phyloP scores from a whole-genome alignment of 2,113 vertebrate species.

The Trochalopteron elliotii region DNA sequence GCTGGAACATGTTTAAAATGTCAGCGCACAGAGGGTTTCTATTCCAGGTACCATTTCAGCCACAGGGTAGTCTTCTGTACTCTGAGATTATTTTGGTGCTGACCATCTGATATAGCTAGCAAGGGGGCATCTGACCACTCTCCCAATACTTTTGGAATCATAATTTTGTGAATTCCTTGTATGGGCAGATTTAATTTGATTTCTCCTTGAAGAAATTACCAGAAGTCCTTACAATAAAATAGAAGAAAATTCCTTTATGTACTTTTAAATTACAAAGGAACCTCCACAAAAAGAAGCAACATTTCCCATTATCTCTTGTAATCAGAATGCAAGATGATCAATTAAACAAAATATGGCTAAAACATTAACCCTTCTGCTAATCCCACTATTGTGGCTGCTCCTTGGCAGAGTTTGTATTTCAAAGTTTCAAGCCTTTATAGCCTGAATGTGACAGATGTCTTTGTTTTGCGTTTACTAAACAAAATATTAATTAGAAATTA shows the following conservation, averaged over 20 bases:
- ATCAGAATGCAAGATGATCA: not conserved
- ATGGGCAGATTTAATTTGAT: not conserved
- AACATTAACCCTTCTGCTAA: not conserved
- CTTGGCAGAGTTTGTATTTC: not conserved
- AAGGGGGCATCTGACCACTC: not conserved
- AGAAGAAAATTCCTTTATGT: not conserved
- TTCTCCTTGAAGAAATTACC: not conserved
- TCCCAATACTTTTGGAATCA: not conserved
- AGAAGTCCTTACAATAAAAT: not conserved
- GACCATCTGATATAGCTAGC: not conserved
- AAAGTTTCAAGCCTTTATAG: not conserved
- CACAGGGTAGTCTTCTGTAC: not conserved
- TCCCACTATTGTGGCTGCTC: not conserved
- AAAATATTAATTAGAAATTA: constrained; percentile 43
- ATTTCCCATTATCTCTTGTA: not conserved
- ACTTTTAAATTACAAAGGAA: not conserved
- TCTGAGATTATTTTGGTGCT: not conserved
- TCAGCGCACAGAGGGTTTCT: not conserved
- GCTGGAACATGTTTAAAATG: not conserved
- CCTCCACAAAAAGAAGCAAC: not conserved
- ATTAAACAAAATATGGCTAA: not conserved
- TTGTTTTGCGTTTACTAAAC: constrained; percentile 5
- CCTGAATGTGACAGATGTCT: not conserved
- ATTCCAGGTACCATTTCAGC: not conserved
- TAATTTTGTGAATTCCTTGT: not conserved